Conservation (phyloP, 1,140 invertebrate species). For the Drosophila hydei region DNA sequence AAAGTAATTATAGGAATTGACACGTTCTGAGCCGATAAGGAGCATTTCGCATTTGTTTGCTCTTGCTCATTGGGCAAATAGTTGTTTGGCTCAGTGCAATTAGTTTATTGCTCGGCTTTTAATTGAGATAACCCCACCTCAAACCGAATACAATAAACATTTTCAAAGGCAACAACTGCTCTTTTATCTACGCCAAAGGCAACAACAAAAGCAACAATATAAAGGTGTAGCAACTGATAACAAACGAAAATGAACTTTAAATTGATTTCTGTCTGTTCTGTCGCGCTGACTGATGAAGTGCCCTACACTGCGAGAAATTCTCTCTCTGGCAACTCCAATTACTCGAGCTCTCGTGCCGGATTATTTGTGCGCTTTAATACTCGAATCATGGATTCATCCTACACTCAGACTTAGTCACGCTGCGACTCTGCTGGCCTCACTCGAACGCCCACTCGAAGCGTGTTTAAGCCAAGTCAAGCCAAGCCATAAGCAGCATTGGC, state of each 20-base stretch:
- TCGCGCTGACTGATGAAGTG: background rate
- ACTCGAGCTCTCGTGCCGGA: background rate
- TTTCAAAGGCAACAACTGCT: slow-evolving; percentile 22
- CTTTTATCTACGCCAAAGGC: slow-evolving; percentile 33
- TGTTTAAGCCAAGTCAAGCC: slow-evolving; percentile 15
- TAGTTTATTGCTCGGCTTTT: slow-evolving; percentile 25
- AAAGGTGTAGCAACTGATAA: slow-evolving; percentile 48
- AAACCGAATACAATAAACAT: slow-evolving; percentile 25
- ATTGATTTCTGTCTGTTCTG: slow-evolving; percentile 25
- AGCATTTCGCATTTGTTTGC: background rate
- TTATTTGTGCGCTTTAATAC: slow-evolving; percentile 3
- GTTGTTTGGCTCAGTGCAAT: slow-evolving; percentile 34
- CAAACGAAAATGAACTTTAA: slow-evolving; percentile 59
- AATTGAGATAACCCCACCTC: slow-evolving; percentile 31
- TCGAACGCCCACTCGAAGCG: slow-evolving; percentile 55
- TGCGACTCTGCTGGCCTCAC: slow-evolving; percentile 50
- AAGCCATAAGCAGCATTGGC: slow-evolving; percentile 45
- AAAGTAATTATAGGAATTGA: background rate
- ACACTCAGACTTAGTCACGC: slow-evolving; percentile 8
- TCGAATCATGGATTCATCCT: slow-evolving; percentile 24
- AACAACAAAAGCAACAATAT: slow-evolving; percentile 29
- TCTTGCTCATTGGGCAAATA: slow-evolving; percentile 18
- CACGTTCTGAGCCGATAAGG: slow-evolving; percentile 1
- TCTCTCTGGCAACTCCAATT: no score
- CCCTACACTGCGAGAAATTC: slow-evolving; percentile 32